Percentiles rank a stretch among this genome's conserved stretches.
Conservation (phyloP, 2,888 invertebrate genomes). For the Nomada fabriciana region DNA sequence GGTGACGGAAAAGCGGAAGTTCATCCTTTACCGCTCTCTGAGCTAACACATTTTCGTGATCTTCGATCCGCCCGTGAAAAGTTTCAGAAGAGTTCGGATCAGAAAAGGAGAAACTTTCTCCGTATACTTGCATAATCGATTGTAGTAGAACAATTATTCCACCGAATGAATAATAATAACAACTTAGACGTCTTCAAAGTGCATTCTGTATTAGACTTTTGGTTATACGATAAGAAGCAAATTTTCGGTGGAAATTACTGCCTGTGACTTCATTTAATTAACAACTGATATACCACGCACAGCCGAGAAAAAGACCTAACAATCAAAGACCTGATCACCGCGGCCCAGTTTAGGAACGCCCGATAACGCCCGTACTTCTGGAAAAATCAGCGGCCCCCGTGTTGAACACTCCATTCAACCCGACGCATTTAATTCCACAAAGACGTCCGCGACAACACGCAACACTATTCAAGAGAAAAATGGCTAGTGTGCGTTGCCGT, state of each 20-base stretch:
- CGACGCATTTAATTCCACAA: not conserved
- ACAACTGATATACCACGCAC: too few species aligned
- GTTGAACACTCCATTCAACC: not conserved
- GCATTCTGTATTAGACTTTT: too few species aligned
- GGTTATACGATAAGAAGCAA: too few species aligned
- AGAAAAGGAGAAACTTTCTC: not conserved
- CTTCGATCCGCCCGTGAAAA: too few species aligned
- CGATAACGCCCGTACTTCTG: too few species aligned
- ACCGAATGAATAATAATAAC: not conserved
- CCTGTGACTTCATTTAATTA: too few species aligned
- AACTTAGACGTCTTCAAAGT: too few species aligned
- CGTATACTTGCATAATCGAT: not conserved
- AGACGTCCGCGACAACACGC: not conserved
- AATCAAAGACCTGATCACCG: too few species aligned
- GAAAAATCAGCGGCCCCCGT: not conserved
- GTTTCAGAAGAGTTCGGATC: not conserved
- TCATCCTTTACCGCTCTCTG: not conserved
- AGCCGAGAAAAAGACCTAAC: too few species aligned
- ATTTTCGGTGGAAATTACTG: too few species aligned
- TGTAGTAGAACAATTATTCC: not conserved
- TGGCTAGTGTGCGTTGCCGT: too few species aligned
- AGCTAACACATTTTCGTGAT: slow-evolving; percentile 5
- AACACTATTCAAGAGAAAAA: not conserved
- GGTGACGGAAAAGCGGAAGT: slow-evolving; percentile 24
- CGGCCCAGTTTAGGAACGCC: too few species aligned